These are phyloP conservation scores for Mimachlamys varia DNA, from an alignment of 2,888 invertebrate genomes.

Conservation along the genomic window DNA sequence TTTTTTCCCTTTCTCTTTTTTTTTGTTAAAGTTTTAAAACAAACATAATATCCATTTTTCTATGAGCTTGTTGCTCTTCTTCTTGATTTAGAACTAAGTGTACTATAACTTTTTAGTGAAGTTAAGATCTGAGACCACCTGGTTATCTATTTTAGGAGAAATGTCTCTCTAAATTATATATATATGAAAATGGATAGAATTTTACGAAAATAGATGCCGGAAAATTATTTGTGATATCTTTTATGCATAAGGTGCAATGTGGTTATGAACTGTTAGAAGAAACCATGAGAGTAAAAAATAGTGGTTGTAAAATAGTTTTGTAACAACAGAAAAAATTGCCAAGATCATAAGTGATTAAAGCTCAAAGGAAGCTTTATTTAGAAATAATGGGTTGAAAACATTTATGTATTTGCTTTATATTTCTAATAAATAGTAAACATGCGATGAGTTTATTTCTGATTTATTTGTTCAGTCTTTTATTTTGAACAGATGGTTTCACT, in stretches of 20 bases:
- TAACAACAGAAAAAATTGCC: background rate
- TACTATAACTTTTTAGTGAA: background rate
- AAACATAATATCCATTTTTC: background rate
- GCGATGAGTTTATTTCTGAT: background rate
- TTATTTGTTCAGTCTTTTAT: background rate
- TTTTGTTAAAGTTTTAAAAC: background rate
- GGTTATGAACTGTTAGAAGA: background rate
- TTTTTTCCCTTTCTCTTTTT: background rate
- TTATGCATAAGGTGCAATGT: background rate
- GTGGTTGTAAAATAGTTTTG: background rate
- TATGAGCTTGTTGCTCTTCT: background rate
- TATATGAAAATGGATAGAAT: background rate
- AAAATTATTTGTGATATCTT: background rate
- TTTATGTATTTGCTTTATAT: slow-evolving; percentile 51
- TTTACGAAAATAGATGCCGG: background rate
- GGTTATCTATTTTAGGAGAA: background rate
- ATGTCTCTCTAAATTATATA: background rate
- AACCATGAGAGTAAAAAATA: background rate
- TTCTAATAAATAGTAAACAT: slow-evolving; percentile 51
- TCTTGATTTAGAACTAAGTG: background rate
- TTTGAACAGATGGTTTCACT: too few species aligned
- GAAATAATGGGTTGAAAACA: background rate
- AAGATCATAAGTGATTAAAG: background rate
- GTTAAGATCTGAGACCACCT: background rate
- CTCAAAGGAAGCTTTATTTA: background rate